A percentile compares a stretch with the other conserved stretches of the same genome.
These are phyloP conservation scores for Turnix velox DNA, from an alignment of 2,113 vertebrate genomes.

Conservation along the genomic window DNA sequence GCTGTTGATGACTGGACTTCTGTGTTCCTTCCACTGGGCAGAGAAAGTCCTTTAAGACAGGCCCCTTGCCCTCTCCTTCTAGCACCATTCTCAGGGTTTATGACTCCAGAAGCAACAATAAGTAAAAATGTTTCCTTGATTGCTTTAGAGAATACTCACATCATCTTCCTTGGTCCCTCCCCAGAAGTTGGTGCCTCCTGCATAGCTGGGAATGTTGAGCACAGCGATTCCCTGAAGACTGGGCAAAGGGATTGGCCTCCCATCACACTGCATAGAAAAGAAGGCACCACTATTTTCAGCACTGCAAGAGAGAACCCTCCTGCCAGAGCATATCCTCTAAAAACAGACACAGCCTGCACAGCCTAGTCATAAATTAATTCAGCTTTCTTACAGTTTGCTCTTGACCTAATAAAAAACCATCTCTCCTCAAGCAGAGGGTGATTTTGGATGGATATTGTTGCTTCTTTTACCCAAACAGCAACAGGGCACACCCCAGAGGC, in stretches of 20 bases:
- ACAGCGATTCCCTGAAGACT: constrained; percentile 94
- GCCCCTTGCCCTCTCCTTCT: background rate
- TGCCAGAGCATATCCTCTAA: background rate
- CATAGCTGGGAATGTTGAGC: constrained; percentile 93
- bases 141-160: constrained; percentile 68
- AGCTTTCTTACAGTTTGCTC: background rate
- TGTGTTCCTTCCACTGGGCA: background rate
- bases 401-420: background rate
- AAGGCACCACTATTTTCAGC: background rate
- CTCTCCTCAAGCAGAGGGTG: background rate
- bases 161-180: constrained; percentile 95
- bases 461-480: background rate
- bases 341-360: background rate
- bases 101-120: background rate
- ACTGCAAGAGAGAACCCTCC: background rate
- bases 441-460: background rate
- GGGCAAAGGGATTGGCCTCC: constrained; percentile 88
- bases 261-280: constrained; percentile 80
- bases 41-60: background rate
- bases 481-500: background rate
- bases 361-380: background rate
- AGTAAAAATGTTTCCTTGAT: background rate
- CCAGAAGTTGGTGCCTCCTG: constrained; percentile 96
- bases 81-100: background rate
- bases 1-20: background rate